Conservation (phyloP, 2,888 invertebrate genomes). For the Odontocerum albicorne region DNA sequence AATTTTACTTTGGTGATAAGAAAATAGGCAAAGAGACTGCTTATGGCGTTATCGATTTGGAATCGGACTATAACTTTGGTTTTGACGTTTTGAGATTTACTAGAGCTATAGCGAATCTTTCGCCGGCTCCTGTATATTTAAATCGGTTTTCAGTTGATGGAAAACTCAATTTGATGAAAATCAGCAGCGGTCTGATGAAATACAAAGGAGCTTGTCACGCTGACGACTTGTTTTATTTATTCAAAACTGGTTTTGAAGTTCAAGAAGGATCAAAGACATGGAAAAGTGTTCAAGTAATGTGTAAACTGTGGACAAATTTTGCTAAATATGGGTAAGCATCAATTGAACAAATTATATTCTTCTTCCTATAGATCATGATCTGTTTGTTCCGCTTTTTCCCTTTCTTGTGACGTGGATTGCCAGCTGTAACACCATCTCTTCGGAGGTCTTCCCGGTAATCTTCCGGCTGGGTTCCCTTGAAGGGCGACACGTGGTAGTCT, state of each 20-base stretch:
- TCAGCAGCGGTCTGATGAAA: not conserved
- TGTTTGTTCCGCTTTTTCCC: too few relatives aligned
- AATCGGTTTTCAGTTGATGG: conserved; percentile 27
- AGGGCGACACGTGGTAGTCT: too few relatives aligned
- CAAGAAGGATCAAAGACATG: conserved; percentile 17
- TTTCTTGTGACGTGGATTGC: too few relatives aligned
- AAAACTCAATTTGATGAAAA: conserved; percentile 25
- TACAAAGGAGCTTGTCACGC: conserved; percentile 27
- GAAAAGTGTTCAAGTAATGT: conserved; percentile 25
- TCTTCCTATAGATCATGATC: too few relatives aligned
- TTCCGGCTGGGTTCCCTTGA: too few relatives aligned
- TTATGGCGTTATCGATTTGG: conserved; percentile 14
- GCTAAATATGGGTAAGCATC: conserved; percentile 36
- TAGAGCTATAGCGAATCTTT: not conserved
- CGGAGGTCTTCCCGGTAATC: too few relatives aligned
- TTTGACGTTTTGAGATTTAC: conserved; percentile 24
- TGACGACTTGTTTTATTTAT: conserved; percentile 33
- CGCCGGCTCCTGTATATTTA: conserved; percentile 25
- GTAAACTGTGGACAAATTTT: conserved; percentile 38
- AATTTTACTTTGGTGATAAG: conserved; percentile 46
- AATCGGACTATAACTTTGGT: conserved; percentile 25
- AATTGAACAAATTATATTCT: too few relatives aligned
- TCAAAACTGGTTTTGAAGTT: conserved; percentile 29
- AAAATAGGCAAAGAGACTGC: conserved; percentile 41
- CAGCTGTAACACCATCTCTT: too few relatives aligned